Percentiles rank a stretch among this genome's conserved stretches.
These are phyloP conservation scores for Trisateles emortualis DNA, from an alignment of 2,888 invertebrate species.

Conservation along the genomic window DNA sequence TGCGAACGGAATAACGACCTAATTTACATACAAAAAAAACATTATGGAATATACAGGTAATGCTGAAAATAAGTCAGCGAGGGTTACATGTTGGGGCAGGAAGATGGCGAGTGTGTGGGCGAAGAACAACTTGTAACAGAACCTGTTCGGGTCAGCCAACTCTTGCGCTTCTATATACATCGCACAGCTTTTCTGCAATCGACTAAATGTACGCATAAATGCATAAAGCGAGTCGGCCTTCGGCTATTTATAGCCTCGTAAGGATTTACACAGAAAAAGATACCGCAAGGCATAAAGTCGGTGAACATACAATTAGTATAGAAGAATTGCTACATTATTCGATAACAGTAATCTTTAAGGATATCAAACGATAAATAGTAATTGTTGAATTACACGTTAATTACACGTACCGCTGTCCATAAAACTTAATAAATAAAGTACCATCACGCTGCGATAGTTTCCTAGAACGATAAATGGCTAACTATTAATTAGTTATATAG, in stretches of 20 bases:
- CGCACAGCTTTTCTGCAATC: slow-evolving; percentile 69
- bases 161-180: slow-evolving; percentile 79
- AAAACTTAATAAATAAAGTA: slow-evolving; percentile 19
- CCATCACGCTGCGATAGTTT: slow-evolving; percentile 14
- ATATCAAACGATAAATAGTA: slow-evolving; percentile 30
- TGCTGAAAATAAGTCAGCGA: slow-evolving; percentile 66
- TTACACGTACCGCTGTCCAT: slow-evolving; percentile 11
- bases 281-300: slow-evolving; percentile 10
- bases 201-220: slow-evolving; percentile 54
- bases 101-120: slow-evolving; percentile 74
- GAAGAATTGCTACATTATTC: slow-evolving; percentile 16
- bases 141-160: slow-evolving; percentile 84
- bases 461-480: slow-evolving; percentile 17
- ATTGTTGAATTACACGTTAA: slow-evolving; percentile 26
- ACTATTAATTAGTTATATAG: slow-evolving; percentile 7
- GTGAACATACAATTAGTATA: slow-evolving; percentile 6
- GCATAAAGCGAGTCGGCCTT: slow-evolving; percentile 55
- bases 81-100: slow-evolving; percentile 70
- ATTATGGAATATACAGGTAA: slow-evolving; percentile 9
- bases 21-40: not conserved
- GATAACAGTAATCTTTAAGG: slow-evolving; percentile 24
- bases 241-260: slow-evolving; percentile 61
- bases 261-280: slow-evolving; percentile 21
- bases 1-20: no score
- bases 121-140: slow-evolving; percentile 68